Evolutionary conservation across 1,140 invertebrate genomes (phyloP).

Genomic region (Drosophila nigromelanica): DNA sequence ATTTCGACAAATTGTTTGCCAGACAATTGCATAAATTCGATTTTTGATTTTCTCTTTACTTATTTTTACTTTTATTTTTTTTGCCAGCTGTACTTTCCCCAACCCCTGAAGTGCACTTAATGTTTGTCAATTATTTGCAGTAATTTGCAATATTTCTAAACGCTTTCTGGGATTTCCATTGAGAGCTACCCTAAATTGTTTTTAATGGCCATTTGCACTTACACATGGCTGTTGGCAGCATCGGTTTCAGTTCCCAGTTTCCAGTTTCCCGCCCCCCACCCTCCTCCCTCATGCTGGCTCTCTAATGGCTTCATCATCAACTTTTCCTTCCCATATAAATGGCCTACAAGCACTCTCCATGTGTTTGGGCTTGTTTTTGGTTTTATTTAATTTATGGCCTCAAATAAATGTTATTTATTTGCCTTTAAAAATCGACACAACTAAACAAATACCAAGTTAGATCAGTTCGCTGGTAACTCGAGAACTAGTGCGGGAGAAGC

Average conservation of each 20-base stretch:
- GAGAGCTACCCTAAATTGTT: conserved; percentile 75
- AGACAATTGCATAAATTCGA: conserved; percentile 45
- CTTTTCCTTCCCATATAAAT: conserved; percentile 53
- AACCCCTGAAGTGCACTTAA: conserved; percentile 55
- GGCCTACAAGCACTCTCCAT: conserved; percentile 46
- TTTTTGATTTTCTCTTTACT: conserved; percentile 46
- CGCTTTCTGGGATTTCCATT: conserved; percentile 46
- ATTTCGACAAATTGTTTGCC: conserved; percentile 22
- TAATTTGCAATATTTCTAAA: conserved; percentile 82
- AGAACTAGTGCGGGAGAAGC: conserved; percentile 4
- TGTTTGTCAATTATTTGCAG: conserved; percentile 81
- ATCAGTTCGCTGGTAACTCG: conserved; percentile 1
- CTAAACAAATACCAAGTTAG: conserved; percentile 20
- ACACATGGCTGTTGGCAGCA: conserved; percentile 39
- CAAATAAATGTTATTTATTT: conserved; percentile 75
- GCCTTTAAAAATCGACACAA: conserved; percentile 58
- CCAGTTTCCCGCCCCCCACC: background rate
- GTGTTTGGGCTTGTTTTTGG: conserved; percentile 33
- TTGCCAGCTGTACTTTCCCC: conserved; percentile 38
- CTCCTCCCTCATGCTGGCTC: background rate
- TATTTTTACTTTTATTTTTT: conserved; percentile 29
- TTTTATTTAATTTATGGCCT: conserved; percentile 67
- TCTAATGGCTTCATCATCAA: conserved; percentile 71
- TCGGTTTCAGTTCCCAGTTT: conserved; percentile 14
- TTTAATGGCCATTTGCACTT: conserved; percentile 82